Base-by-base conservation (phyloP, 2,113 vertebrate species). In the Sander vitreus region DNA sequence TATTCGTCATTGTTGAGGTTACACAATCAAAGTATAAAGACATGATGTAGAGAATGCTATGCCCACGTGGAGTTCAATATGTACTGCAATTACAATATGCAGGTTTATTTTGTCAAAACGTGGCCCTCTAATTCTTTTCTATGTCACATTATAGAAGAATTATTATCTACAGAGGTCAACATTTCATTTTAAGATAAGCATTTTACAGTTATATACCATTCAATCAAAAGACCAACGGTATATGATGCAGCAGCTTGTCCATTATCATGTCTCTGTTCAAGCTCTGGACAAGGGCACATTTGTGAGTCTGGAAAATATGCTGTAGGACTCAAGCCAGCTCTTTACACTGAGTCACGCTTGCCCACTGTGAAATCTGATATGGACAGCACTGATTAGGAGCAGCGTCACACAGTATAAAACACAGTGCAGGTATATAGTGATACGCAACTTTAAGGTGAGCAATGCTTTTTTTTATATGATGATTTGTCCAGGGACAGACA, bases 331-430 rank as follows among this genome's bases (percentile, higher is more conserved):
- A 13, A 84, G 90, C 91, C 92, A 93, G 87, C 58, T 77, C 81
- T 67, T 43, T 82, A 72, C 71, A 85, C 88, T 91, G 89, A 93
- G 85, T 93, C 89, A 93, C 64, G 78, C 73, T 88, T 89, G 82
- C 79, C 81, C 59, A 78, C 85, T 89, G 90, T 91, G 91, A 90
- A 93, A 94, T 85, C 79, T 89, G 91, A 94, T 90, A 89, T 59
- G 84, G 64, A 73, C 78, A 70, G 77, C 82, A 78, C 77, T 93
- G 91, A 92, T 92, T 85, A 65, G 81, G 59, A 76, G 86, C 54
- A 81, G 69, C 77, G 81, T 83, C 76, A 62, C 66, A 72, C 67
- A 79, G 58, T 58, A 84, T 76, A 78, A 84, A 85, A 85, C 72
- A 60, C 81, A 80, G 53, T 79, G 84, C 87, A 90, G 80, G 33